Conservation (phyloP, 2,113 vertebrate species). For the Okapia johnstoni region DNA sequence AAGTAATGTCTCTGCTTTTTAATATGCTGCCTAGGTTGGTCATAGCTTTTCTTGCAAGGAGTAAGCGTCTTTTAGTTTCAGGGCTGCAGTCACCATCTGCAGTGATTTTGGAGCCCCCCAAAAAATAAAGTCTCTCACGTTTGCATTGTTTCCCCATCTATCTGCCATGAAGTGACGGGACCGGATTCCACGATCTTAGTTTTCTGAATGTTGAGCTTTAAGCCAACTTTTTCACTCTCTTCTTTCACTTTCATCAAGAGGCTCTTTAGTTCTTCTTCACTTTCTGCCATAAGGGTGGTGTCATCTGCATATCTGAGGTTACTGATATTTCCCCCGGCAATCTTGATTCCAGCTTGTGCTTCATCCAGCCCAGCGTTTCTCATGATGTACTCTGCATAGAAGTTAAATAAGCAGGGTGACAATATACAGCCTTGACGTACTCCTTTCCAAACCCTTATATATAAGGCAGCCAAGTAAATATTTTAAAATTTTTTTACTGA, state of each 20-base stretch:
- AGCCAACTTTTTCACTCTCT: neutral
- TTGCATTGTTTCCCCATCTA: neutral
- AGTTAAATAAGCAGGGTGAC: no score
- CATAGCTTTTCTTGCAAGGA: neutral
- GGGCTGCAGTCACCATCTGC: neutral
- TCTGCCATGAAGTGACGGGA: neutral
- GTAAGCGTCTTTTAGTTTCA: neutral
- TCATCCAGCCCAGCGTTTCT: no score
- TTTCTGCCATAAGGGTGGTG: no score
- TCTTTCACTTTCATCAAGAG: neutral
- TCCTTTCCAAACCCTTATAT: no score
- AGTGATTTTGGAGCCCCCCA: accelerated
- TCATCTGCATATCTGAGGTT: no score
- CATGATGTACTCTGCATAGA: no score
- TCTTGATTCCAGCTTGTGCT: no score
- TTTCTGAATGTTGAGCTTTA: neutral
- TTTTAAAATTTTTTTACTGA: neutral
- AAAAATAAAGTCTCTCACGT: accelerated
- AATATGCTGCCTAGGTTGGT: neutral
- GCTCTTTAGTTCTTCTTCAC: neutral
- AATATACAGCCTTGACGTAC: no score
- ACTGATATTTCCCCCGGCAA: no score
- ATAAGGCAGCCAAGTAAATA: no score
- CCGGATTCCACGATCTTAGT: accelerated
- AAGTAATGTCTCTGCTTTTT: neutral